Evolutionary conservation across 2,888 invertebrate species (phyloP), one percentile per base, ranked within the genome.

Genomic region (Pyrgus malvae): DNA sequence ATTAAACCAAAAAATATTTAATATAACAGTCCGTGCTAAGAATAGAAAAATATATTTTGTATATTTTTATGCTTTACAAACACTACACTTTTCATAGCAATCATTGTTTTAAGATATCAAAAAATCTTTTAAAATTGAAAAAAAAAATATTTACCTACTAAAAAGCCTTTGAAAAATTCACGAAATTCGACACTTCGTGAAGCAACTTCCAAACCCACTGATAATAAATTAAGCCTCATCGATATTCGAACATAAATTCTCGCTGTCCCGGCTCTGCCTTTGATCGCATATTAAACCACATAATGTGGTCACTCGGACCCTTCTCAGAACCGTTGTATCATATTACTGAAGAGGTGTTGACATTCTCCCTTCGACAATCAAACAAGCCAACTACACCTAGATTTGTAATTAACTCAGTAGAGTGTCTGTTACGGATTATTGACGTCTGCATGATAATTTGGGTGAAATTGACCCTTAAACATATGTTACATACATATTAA

Each of bases 261-360:
- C 53, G 62, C 41, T 42, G 41, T 64, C 63, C 62, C 61, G 63
- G 55, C 53, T 53, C 61, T 44, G 37, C 56, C 66, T 64, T 66
- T 65, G 65, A 67, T 65, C 64, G 63, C 61, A 61, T 57, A 69
- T 71, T 68, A 67, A 70, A 79, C 83, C 80, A 63, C 80, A 76
- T 64, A 64, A 69, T 69, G 79, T 76, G 83, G 81, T 79, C 78
- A 73, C 68, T 64, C 69, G 72, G 72, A 73, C 78, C 80, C 77
- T 76, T 74, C 74, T 70, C 72, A 78, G 74, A 72, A 78, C 77
- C 74, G 73, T 69, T 68, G 67, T 74, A 82, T 85, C 83, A 74
- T 74, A 79, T 86, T 82, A 79, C 80, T 66, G 66, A 64, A 72
- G 75, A 83, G 77, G 79, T 80, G 80, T 84, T 81, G 80, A 83